Percentiles rank a stretch among this genome's conserved stretches.
These are phyloP conservation scores for Myocastor coypus DNA, from an alignment of 2,113 vertebrate species.

Conservation along the genomic window DNA sequence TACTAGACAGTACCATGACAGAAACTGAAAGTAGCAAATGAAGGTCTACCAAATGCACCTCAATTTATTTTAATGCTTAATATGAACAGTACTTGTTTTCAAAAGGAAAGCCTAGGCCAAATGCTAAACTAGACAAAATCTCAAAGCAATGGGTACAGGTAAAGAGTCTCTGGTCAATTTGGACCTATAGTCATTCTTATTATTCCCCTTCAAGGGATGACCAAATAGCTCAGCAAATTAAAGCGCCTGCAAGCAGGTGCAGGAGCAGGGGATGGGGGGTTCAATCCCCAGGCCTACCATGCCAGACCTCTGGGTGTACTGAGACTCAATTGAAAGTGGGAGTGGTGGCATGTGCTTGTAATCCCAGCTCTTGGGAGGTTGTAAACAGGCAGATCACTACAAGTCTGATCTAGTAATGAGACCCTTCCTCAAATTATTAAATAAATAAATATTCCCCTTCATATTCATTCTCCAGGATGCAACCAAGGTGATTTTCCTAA, in stretches of 20 bases:
- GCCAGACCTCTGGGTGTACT: too few relatives aligned
- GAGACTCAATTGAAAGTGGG: too few relatives aligned
- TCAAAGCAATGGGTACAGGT: conserved; percentile 5
- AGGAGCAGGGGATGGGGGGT: too few relatives aligned
- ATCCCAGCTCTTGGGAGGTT: too few relatives aligned
- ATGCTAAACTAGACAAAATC: conserved; percentile 41
- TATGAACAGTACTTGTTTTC: conserved; percentile 40
- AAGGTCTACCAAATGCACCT: conserved; percentile 13
- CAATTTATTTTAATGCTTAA: conserved; percentile 47
- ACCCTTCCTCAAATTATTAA: too few relatives aligned
- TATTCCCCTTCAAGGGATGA: neutral
- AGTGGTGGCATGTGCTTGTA: too few relatives aligned
- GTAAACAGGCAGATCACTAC: too few relatives aligned
- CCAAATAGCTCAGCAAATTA: too few relatives aligned
- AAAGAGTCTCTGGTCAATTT: neutral
- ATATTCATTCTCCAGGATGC: conserved; percentile 39
- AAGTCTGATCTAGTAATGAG: too few relatives aligned
- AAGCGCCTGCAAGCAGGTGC: too few relatives aligned
- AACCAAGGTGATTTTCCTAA: conserved; percentile 47
- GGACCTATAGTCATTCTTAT: neutral
- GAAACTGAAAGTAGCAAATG: conserved; percentile 32
- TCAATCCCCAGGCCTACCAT: too few relatives aligned
- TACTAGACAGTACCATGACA: neutral
- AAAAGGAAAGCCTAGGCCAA: conserved; percentile 28
- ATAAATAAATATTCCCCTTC: neutral